These are phyloP conservation scores for Chymomyza amoena DNA, from an alignment of 2,888 invertebrate genomes.

Conservation along the genomic window DNA sequence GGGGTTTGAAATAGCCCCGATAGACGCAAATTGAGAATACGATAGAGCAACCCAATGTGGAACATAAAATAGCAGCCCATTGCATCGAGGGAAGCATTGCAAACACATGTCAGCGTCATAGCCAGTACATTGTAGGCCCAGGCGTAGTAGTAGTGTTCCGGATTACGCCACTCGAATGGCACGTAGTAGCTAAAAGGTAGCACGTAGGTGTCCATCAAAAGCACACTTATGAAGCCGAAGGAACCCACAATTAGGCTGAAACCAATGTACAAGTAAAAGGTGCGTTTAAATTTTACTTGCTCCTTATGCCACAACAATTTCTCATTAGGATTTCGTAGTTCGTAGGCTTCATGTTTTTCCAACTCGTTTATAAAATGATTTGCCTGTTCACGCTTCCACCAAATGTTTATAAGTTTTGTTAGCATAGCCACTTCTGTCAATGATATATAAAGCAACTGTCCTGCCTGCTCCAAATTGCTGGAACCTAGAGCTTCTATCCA, in stretches of 20 bases:
- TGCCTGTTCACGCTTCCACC: constrained; percentile 40
- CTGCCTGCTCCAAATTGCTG: constrained; percentile 57
- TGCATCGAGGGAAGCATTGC: constrained; percentile 62
- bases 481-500: constrained; percentile 57
- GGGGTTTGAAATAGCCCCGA: constrained; percentile 17
- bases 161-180: constrained; percentile 67
- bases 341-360: constrained; percentile 22
- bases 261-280: constrained; percentile 40
- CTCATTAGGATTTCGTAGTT: constrained; percentile 39
- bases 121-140: constrained; percentile 57
- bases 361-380: constrained; percentile 50
- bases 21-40: constrained; percentile 63
- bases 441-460: constrained; percentile 67
- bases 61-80: constrained; percentile 68
- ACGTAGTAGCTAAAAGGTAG: constrained; percentile 70
- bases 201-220: constrained; percentile 45
- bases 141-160: constrained; percentile 53
- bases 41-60: constrained; percentile 61
- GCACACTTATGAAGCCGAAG: constrained; percentile 38
- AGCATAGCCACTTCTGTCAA: constrained; percentile 59
- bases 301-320: constrained; percentile 46
- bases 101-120: constrained; percentile 53
- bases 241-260: constrained; percentile 41
- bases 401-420: constrained; percentile 67
- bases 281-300: constrained; percentile 46